Percentiles rank a stretch among this genome's conserved stretches.
Evolutionary conservation across 2,888 invertebrate genomes (phyloP).

Genomic region (Zygothrica quintamaculata): DNA sequence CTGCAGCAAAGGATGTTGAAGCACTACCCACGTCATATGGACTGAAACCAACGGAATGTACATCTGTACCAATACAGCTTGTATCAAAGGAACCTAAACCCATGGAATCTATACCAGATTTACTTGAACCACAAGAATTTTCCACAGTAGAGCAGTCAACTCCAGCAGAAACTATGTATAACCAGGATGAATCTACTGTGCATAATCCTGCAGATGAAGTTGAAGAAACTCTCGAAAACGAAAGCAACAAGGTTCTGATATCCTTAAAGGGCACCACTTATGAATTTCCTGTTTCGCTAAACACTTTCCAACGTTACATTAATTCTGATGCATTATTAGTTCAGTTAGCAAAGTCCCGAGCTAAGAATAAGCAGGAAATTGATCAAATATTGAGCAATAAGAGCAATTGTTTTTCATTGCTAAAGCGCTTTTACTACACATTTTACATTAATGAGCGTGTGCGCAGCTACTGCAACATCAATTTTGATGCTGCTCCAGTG

Average conservation of each 20-base stretch:
- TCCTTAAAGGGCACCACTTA: conserved; percentile 13
- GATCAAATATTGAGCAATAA: neutral
- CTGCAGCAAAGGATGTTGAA: too few relatives aligned
- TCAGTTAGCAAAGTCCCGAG: conserved; percentile 7
- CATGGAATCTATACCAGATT: neutral
- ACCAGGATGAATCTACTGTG: too few relatives aligned
- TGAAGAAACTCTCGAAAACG: neutral
- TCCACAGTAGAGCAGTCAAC: too few relatives aligned
- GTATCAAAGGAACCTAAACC: neutral
- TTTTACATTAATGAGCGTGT: conserved; percentile 29
- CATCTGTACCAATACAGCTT: too few relatives aligned
- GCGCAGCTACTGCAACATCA: conserved; percentile 23
- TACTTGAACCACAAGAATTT: too few relatives aligned
- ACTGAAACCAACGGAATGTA: neutral
- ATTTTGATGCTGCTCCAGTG: conserved; percentile 41
- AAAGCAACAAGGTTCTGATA: conserved; percentile 20
- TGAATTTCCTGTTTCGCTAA: conserved; percentile 48
- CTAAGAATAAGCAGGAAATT: neutral
- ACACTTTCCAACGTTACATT: conserved; percentile 35
- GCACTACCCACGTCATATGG: too few relatives aligned
- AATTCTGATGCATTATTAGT: conserved; percentile 24
- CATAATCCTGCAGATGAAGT: neutral
- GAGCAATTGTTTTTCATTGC: too few relatives aligned
- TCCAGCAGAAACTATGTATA: too few relatives aligned
- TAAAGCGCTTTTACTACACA: conserved; percentile 29